Evolutionary conservation across 2,888 invertebrate species (phyloP), one percentile per base, ranked within the genome.

Genomic region (Ennomos fuscantarius): DNA sequence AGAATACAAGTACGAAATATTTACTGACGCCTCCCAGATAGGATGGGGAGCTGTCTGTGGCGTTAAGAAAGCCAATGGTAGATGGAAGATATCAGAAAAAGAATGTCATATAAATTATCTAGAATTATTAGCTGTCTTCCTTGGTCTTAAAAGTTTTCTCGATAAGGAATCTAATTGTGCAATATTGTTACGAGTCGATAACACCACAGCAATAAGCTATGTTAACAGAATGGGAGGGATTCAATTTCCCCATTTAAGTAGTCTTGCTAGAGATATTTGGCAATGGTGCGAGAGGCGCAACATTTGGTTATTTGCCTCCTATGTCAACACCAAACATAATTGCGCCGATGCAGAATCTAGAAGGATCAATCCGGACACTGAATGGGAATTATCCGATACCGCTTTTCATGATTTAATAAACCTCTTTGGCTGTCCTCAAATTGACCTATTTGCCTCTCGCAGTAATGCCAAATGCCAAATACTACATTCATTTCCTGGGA

Each of bases 21-120:
- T n/a, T n/a, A n/a, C n/a, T 9, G 51, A 52, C 15, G 51, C 51
- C 10, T 40, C 40, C 5, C 12, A 15, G 8, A 53, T 40, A 8
- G 41, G 53, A 8, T 41, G 41, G 46, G 45, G 46, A 8, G 53
- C 41, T 2, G 15, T 13, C 3, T 35, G 41, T n/a, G 24, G 34
- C 11, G 31, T 12, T n/a, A 24, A 24, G 8, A 45, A 11, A 9
- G 53, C 34, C 1, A 53, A 40, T 8, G 45, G 46, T 0, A 11
- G 0, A 9, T 53, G 53, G 41, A 24, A 13, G 9, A 2, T 1
- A 15, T 1, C 11, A 1, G 53, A 53, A 24, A 2, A 11, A 9
- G 6, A n/a, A 1, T 9, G 10, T 12, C 45, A 53, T 32, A 46
- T 46, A 3, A 53, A 53, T 9, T 53, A 46, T 39, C 11, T 53